Base-by-base conservation (phyloP, 1,140 invertebrate genomes). In the Trichonephila clavipes region DNA sequence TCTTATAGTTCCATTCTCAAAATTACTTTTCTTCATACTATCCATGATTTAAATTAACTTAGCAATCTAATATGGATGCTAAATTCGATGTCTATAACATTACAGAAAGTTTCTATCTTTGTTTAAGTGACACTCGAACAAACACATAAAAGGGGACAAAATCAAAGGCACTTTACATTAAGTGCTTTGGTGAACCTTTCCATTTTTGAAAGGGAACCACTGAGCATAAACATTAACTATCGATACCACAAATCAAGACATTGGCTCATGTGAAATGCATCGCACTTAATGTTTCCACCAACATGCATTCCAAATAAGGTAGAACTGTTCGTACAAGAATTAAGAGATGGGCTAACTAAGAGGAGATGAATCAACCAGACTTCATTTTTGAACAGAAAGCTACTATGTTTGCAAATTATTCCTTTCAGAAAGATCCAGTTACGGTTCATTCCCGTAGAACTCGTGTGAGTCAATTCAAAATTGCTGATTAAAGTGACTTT, bases 401-500 rank as follows among this genome's bases (percentile, higher is more conserved):
- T 77, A 77, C 72, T 28, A 16, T 77, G 34, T 77, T 77, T 28
- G 34, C 34, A 28, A 77, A 77, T 72, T 77, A 77, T 77, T 77
- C 72, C 69, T 40, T 77, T 77, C 5, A 77, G 72, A 34, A 77
- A 77, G 34, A 77, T 24, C 72, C 72, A 40, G 34, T 77, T 77
- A 77, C 28, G 28, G 28, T 77, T 40, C 72, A 77, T 40, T 77
- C 72, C 24, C 34, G 40, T 77, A 34, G 14, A 77, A 77, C 28
- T 40, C 18, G 72, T 40, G 51, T 34, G 72, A 77, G 72, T 77
- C 72, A 40, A 40, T 77, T 72, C 69, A 16, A 77, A 77, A 28
- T 40, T 40, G 72, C 18, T 40, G 72, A 77, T 77, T 34, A 77
- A 77, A 77, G 72, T 77, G 72, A 77, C 72, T 77, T 77, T 77